These are phyloP conservation scores for Coranthus polyacanthus DNA, from an alignment of 2,797 vertebrate species.

Conservation along the genomic window DNA sequence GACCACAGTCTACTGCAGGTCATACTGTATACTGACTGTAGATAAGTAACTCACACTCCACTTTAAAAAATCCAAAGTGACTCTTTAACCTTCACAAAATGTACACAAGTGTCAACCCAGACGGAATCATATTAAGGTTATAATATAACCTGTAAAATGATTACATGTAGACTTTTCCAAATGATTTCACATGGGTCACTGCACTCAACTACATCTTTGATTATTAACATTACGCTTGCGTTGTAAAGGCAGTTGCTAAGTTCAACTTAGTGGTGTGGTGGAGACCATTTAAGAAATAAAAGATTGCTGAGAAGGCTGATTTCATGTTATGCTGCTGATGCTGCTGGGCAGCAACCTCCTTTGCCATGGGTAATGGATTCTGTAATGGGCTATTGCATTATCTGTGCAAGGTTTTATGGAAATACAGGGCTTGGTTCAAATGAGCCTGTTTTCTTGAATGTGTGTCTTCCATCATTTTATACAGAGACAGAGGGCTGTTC, in stretches of 20 bases:
- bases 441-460: conserved; percentile 41
- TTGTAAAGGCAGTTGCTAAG: conserved; percentile 23
- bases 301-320: no score
- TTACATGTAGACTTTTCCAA: no score
- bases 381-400: conserved; percentile 61
- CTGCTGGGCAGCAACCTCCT: conserved; percentile 34
- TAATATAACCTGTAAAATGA: no score
- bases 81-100: no score
- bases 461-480: conserved; percentile 52
- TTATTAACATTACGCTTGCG: conserved; percentile 15
- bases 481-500: conserved; percentile 32
- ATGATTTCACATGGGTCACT: not conserved
- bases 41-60: no score
- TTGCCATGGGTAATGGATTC: conserved; percentile 50
- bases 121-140: no score
- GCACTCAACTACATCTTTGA: not conserved
- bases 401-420: conserved; percentile 58
- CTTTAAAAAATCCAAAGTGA: no score
- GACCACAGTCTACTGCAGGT: no score
- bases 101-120: no score
- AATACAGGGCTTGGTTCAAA: conserved; percentile 49
- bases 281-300: conserved; percentile 33
- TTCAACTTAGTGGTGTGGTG: conserved; percentile 28
- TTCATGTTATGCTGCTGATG: conserved; percentile 47
- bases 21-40: no score